Base-by-base conservation (phyloP, 2,888 invertebrate genomes). In the Eupeodes latifasciatus region DNA sequence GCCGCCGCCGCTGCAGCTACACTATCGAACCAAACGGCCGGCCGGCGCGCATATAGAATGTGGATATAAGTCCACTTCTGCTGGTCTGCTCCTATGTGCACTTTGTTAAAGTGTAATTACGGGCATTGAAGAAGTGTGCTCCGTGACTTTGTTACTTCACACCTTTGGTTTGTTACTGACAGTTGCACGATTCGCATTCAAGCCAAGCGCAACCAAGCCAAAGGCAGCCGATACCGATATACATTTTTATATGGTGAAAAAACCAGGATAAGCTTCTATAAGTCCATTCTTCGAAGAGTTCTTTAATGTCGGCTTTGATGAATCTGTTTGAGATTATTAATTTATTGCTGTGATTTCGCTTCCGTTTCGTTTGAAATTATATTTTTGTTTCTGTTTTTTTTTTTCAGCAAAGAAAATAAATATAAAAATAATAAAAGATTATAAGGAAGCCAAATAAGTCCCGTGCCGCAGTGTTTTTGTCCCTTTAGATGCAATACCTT, bases 101-200 rank as follows among this genome's bases (percentile, higher is more conserved):
- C 77, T 85, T 82, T 82, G 82, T 77, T 85, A 77, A 85, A 81
- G 77, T 67, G 81, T 85, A 85, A 85, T 85, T 85, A 85, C 85
- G 72, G 67, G 49, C 85, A 72, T 82, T 77, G 82, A 82, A 85
- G 62, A 67, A 85, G 81, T 82, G 77, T 78, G 81, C 72, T 77
- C 81, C 85, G 81, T 85, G 85, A 85, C 85, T 85, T 85, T 77
- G 85, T 81, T 85, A 74, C 85, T 85, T 85, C 85, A 85, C 85
- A 85, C 85, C 82, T 85, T 27, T 53, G 67, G 47, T 71, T 51
- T 69, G 34, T 64, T 75, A 51, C 44, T 67, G 36, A 34, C 49
- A 67, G 62, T 67, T 49, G 84, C 84, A 85, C 84, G 75, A 84
- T 75, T 67, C 47, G 12, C 12, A 27, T 47, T 14, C 47, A 9